These are phyloP conservation scores for Bactericera cockerelli DNA, from an alignment of 1,140 invertebrate species.

Conservation along the genomic window DNA sequence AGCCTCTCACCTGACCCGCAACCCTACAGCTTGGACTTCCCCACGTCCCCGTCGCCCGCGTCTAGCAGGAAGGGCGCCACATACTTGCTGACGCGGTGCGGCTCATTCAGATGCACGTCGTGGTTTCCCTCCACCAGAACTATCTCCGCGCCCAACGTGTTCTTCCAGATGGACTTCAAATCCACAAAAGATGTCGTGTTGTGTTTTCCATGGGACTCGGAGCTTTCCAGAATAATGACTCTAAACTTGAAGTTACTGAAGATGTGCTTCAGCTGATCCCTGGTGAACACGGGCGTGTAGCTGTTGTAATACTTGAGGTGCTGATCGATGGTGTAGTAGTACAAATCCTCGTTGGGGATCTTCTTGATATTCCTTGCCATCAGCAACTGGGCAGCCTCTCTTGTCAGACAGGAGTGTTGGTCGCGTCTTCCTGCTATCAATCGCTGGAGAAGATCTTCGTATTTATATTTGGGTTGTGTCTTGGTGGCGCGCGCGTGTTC, in stretches of 20 bases:
- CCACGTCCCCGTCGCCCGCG: not conserved
- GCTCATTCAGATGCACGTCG: conserved; percentile 44
- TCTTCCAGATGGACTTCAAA: conserved; percentile 22
- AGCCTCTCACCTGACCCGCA: not conserved
- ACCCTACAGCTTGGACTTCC: not conserved
- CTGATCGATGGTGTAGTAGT: conserved; percentile 27
- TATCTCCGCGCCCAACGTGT: conserved; percentile 15
- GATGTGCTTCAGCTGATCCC: conserved; percentile 19
- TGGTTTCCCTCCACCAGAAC: conserved; percentile 39
- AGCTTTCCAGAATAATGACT: conserved; percentile 26
- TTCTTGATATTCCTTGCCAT: conserved; percentile 49
- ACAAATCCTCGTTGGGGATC: conserved; percentile 24
- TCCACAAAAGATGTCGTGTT: conserved; percentile 13
- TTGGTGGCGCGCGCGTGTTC: conserved; percentile 21
- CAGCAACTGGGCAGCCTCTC: conserved; percentile 44
- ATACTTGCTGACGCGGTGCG: conserved; percentile 32
- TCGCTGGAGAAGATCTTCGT: conserved; percentile 40
- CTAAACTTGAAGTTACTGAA: too few relatives aligned
- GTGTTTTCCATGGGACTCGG: conserved; percentile 16
- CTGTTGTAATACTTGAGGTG: conserved; percentile 23
- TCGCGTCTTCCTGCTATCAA: conserved; percentile 43
- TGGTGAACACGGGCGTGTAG: conserved; percentile 18
- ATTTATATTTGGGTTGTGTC: conserved; percentile 28
- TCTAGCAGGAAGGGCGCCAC: conserved; percentile 30
- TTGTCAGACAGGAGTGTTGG: conserved; percentile 31